Percentiles rank a stretch among this genome's conserved stretches.
Evolutionary conservation across 53 echinoderm and acorn worm genomes (phyloP).

Genomic region (Paelopatides confundens): DNA sequence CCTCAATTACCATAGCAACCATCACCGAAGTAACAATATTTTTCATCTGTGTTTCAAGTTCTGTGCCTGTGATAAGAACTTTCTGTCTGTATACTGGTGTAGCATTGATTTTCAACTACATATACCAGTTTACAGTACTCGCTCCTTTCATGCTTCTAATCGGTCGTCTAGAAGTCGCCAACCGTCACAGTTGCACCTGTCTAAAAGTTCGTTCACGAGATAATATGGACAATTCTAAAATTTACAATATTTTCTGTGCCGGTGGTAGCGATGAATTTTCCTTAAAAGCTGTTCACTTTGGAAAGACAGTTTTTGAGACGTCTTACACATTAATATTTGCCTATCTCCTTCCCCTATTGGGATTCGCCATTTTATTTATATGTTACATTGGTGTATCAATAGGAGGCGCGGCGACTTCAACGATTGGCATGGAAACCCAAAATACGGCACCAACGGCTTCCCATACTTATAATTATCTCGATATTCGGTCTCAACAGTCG

Average conservation of each 20-base stretch:
- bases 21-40: conserved; percentile 65
- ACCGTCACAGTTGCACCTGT: not conserved
- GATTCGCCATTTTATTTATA: not conserved
- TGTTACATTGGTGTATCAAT: not conserved
- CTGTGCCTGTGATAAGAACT: conserved; percentile 54
- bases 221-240: not conserved
- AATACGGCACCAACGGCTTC: not conserved
- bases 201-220: not conserved
- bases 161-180: not conserved
- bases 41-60: conserved; percentile 66
- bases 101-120: conserved; percentile 70
- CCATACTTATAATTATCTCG: not conserved
- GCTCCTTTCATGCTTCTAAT: not conserved
- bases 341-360: not conserved
- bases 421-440: not conserved
- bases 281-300: not conserved
- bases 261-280: conserved; percentile 7
- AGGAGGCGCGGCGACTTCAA: not conserved
- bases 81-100: conserved; percentile 72
- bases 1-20: conserved; percentile 71
- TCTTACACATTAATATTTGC: not conserved
- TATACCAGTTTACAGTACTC: conserved; percentile 17
- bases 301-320: not conserved
- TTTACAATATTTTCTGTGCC: conserved; percentile 2
- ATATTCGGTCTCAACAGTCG: not conserved